Evolutionary conservation across 2,888 invertebrate species (phyloP).

Genomic region (Spatulosminthurus flaviceps): DNA sequence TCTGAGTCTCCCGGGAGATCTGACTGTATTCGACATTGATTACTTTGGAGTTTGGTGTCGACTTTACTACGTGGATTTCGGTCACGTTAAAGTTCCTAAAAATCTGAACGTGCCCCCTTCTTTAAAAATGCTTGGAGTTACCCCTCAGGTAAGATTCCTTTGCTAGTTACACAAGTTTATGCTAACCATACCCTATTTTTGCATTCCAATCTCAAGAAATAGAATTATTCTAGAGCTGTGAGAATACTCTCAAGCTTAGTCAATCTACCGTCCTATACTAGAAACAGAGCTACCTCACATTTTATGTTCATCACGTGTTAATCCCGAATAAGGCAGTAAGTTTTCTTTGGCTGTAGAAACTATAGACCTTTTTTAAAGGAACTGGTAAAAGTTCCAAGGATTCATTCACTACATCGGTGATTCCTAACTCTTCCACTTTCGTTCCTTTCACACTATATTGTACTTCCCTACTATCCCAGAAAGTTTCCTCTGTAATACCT

Average conservation of each 20-base stretch:
- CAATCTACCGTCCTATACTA: too few species aligned
- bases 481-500: background rate
- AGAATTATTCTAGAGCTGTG: too few species aligned
- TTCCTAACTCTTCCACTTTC: conserved; percentile 7
- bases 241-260: too few species aligned
- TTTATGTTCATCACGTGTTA: conserved; percentile 26
- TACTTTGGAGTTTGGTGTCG: conserved; percentile 95
- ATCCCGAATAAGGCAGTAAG: conserved; percentile 27
- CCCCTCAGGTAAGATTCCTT: conserved; percentile 84
- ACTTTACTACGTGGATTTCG: conserved; percentile 91
- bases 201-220: too few species aligned
- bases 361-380: background rate
- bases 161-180: conserved; percentile 18
- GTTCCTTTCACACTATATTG: background rate
- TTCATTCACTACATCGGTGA: conserved; percentile 10
- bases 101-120: conserved; percentile 86
- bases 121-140: conserved; percentile 90
- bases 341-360: background rate
- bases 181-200: background rate
- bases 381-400: conserved; percentile 23
- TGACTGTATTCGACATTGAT: conserved; percentile 91
- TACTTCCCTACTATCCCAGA: background rate
- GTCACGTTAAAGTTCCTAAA: conserved; percentile 81
- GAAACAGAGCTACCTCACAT: background rate
- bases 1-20: conserved; percentile 84